Base-by-base conservation (phyloP, 2,888 invertebrate species). In the Cosmopolites sordidus region DNA sequence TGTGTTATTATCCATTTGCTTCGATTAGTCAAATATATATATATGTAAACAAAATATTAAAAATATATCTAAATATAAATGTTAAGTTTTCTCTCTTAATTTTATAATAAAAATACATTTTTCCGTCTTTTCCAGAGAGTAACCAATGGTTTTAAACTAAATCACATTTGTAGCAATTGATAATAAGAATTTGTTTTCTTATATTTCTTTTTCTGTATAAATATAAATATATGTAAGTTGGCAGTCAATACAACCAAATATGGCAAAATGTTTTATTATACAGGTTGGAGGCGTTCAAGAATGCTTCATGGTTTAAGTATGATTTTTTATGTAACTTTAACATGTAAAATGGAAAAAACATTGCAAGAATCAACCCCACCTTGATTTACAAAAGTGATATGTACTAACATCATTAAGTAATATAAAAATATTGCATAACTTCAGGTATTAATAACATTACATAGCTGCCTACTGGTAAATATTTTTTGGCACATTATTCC, bases 401-500 rank as follows among this genome's bases (percentile, higher is more conserved):
- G 39, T 39, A 38, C 43, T 49, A 29, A 49, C 15, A 11, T 29
- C 14, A 39, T 37, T 50, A 49, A 33, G 43, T 48, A 51, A 41
- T 43, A 38, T 47, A 55, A 56, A 56, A 56, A 52, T 56, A 56
- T 56, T 56, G 56, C 56, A 51, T 49, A 47, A 27, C 41, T 48
- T 52, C 48, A 55, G 55, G 51, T 51, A 51, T 55, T 54, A 49
- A 43, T 46, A 47, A 39, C 39, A 39, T 46, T 50, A 52, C 16
- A 53, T 54, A 57, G 49, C 56, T 56, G 56, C 56, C 53, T 50
- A 54, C 18, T 12, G 48, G 50, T 50, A 52, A 56, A 56, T 43
- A 57, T 50, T 48, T 47, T 66, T 68, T 69, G 69, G 69, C 69
- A 69, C 69, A 56, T 62, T 57, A 59, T 56, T 59, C 59, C 61